These are phyloP conservation scores for Stegodyphus mimosarum DNA, from an alignment of 1,140 invertebrate genomes.

Conservation along the genomic window DNA sequence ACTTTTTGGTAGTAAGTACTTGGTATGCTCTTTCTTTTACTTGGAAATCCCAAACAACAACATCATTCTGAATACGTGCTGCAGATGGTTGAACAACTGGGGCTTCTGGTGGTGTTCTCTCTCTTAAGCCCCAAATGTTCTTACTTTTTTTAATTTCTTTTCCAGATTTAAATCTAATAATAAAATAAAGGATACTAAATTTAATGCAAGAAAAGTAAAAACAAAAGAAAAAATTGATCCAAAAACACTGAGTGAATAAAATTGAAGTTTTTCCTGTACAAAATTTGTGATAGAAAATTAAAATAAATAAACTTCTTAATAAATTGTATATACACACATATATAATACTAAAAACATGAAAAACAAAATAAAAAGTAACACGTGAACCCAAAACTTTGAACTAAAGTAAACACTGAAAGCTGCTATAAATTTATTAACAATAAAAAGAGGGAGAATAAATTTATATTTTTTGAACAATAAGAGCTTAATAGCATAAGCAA, in stretches of 20 bases:
- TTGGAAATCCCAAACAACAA: conserved; percentile 42
- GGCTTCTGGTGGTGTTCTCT: conserved; percentile 12
- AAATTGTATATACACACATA: too few species aligned
- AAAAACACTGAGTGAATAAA: too few species aligned
- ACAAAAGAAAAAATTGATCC: too few species aligned
- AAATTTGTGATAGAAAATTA: too few species aligned
- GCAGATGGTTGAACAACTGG: conserved; percentile 20
- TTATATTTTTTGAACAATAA: too few species aligned
- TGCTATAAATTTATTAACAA: neutral
- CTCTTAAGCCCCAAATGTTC: conserved; percentile 29
- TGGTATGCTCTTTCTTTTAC: conserved; percentile 42
- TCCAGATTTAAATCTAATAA: conserved; percentile 39
- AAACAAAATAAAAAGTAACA: too few species aligned
- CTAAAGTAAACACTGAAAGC: neutral
- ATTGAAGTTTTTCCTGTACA: too few species aligned
- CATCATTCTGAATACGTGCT: conserved; percentile 33
- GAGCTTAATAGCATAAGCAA: too few species aligned
- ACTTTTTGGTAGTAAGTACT: conserved; percentile 18
- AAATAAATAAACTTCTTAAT: too few species aligned
- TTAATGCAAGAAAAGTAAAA: too few species aligned
- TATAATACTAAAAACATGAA: too few species aligned
- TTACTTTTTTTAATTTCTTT: conserved; percentile 49
- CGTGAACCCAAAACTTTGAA: neutral
- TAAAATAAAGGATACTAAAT: neutral
- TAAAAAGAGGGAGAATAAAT: neutral